Base-by-base conservation (phyloP, 2,797 vertebrate genomes). In the Xerus rutilus region DNA sequence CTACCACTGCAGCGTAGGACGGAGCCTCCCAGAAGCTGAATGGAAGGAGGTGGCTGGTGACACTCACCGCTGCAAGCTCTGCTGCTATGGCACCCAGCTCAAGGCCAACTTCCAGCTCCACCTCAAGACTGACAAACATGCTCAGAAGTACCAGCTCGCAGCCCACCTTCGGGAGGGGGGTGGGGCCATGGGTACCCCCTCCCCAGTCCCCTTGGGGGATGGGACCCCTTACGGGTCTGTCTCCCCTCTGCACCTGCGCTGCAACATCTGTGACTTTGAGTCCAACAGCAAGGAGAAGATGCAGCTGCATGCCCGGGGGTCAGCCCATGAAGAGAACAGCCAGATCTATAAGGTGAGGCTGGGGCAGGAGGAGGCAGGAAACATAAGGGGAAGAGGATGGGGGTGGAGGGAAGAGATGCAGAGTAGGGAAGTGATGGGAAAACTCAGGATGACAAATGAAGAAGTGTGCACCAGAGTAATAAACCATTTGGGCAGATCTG, bases 51-150 rank as follows among this genome's bases (percentile, higher is more conserved):
- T 98, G 7, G 97, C 98, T 0, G 98, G 98, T 0, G 98, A 98
- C 52, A 95, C 97, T 57, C 98, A 98, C 84, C 98, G 98, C 57
- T 98, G 98, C 89, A 97, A 98, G 6, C 98, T 98, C 86, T 98
- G 98, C 94, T 98, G 98, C 54, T 98, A 98, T 0, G 97, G 98
- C 77, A 98, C 98, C 88, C 98, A 98, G 87, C 98, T 98, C 76
- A 98, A 98, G 89, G 98, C 98, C 94, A 98, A 98, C 97, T 98
- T 98, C 92, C 98, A 98, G 1, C 98, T 98, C 43, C 98, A 98
- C 83, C 97, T 98, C 88, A 98, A 98, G 97, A 98, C 98, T 0
- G 98, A 98, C 96, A 98, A 98, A 81, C 98, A 98, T 1, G 97
- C 98, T 59, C 98, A 98, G 95, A 98, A 98, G 77, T 98, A 98